Base-by-base conservation (phyloP, 2,113 vertebrate species). In the Misgurnus anguillicaudatus region DNA sequence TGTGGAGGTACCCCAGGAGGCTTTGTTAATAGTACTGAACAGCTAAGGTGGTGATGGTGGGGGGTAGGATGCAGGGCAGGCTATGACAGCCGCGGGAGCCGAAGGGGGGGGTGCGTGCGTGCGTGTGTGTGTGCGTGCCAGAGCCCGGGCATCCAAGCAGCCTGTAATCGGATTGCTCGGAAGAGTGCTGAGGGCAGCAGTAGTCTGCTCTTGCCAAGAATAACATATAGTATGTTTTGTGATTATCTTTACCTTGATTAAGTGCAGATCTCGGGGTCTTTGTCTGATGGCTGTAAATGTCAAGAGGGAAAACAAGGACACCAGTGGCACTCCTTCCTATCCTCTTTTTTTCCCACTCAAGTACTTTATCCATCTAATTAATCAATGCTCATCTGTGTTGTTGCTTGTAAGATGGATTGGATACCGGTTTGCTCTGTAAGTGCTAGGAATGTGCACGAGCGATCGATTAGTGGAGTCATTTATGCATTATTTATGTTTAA, bases 121-220 rank as follows among this genome's bases (percentile, higher is more conserved):
- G 58, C n/a, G 63, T 61, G 66, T 16, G 71, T 31, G 66, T 47
- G 42, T 24, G 57, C 47, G 45, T 68, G 73, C 76, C 62, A 74
- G 48, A 82, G 82, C 82, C 86, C 74, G 84, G 80, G 68, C 85
- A 68, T 88, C 82, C 84, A 83, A 87, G 79, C 78, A 84, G 73
- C 86, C 85, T 86, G 53, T 91, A 92, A 93, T 90, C 87, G 78
- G 87, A 91, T 91, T 91, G 89, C 75, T 75, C 45, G 81, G 17
- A 82, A 88, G 85, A 89, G 73, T 90, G 91, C 90, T 91, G 89
- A 92, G 87, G 85, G 80, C 11, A 69, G 88, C 90, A 90, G 79
- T 82, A 91, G 85, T 61, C 85, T 71, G 67, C 76, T 72, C 61
- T 57, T 77, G 74, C 77, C 65, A 78, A 80, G 79, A 80, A 82